These are phyloP conservation scores for Paramisgurnus dabryanus DNA, from an alignment of 2,113 vertebrate genomes.

Conservation along the genomic window DNA sequence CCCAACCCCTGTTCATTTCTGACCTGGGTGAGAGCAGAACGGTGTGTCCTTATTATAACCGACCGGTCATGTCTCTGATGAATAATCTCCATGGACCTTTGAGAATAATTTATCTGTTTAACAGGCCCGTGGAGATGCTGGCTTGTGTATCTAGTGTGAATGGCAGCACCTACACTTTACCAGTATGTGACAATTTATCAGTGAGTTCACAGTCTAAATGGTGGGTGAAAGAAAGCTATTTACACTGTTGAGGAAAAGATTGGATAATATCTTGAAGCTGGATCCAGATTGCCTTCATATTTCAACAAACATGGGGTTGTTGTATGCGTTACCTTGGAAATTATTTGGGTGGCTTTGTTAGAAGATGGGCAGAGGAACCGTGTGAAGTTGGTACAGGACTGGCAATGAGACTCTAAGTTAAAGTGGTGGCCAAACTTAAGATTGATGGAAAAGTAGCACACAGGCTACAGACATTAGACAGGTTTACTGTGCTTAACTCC, in stretches of 20 bases:
- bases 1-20: not conserved
- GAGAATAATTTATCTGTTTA: constrained; percentile 7
- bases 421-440: constrained; percentile 28
- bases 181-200: constrained; percentile 24
- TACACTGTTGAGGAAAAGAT: not conserved
- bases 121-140: constrained; percentile 15
- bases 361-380: not conserved
- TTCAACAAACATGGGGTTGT: constrained; percentile 39
- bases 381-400: constrained; percentile 1
- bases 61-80: not conserved
- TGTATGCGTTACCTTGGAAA: constrained; percentile 41
- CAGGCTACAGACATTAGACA: constrained; percentile 41
- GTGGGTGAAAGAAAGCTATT: constrained; percentile 2
- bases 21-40: not conserved
- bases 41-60: not conserved
- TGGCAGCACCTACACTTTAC: not conserved
- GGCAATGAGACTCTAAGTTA: not conserved
- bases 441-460: constrained; percentile 47
- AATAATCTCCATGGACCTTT: constrained; percentile 2
- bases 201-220: constrained; percentile 24
- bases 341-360: constrained; percentile 24
- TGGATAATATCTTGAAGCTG: constrained; percentile 1
- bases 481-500: not conserved
- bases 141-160: constrained; percentile 20
- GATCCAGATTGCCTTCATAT: constrained; percentile 20